Conservation (phyloP, 30 jellyfish, hydroid and myxozoan genomes). For the Chironex yamaguchii region DNA sequence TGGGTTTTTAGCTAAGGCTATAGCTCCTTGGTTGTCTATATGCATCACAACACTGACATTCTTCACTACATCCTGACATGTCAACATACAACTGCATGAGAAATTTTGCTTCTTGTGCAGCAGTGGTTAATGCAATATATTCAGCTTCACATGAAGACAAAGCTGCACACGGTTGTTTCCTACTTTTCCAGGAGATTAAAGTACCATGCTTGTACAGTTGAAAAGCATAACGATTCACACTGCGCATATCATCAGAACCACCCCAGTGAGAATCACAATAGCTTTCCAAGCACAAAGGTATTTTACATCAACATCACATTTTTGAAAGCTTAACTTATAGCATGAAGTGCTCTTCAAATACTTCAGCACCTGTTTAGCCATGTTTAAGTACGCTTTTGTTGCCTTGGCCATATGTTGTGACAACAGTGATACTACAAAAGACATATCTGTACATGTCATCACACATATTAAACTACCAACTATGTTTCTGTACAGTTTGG, state of each 20-base stretch:
- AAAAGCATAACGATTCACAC: constrained; percentile 25
- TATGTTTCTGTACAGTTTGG: no score
- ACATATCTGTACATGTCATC: no score
- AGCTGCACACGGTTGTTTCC: constrained; percentile 17
- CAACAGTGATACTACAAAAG: no score
- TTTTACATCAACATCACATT: background rate
- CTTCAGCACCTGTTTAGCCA: background rate
- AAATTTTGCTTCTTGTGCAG: background rate
- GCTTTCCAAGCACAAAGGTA: no score
- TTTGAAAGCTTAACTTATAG: background rate
- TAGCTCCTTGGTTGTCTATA: background rate
- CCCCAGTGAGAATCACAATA: constrained; percentile 30
- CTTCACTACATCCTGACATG: no score
- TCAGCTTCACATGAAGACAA: background rate
- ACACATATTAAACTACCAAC: no score
- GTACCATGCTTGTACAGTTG: constrained; percentile 28
- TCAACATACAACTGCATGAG: no score
- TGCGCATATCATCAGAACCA: background rate
- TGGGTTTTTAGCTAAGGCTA: background rate
- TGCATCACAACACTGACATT: background rate
- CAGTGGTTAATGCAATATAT: background rate
- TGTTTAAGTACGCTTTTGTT: no score
- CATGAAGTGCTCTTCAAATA: background rate
- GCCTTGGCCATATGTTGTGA: no score
- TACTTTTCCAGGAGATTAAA: constrained; percentile 46